Percentiles rank a stretch among this genome's conserved stretches.
phyloP scores from a whole-genome alignment of 2,797 vertebrate species.

The Phoxinus dragarum region DNA sequence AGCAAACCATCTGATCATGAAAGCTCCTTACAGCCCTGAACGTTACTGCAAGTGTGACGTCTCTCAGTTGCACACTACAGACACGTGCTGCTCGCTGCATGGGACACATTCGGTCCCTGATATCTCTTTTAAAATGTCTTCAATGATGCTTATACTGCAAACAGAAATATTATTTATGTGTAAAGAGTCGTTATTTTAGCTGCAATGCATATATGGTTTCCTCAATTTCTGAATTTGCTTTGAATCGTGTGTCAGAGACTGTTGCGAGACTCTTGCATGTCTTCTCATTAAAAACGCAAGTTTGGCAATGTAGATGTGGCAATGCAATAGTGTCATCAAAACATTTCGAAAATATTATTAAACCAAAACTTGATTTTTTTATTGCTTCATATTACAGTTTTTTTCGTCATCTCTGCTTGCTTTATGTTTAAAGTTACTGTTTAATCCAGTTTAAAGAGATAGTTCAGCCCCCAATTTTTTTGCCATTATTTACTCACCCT shows the following conservation, averaged over 20 bases:
- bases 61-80: constrained; percentile 10
- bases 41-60: constrained; percentile 36
- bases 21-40: constrained; percentile 48
- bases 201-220: neutral
- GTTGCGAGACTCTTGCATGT: neutral
- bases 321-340: neutral
- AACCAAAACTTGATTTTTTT: neutral
- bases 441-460: neutral
- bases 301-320: neutral
- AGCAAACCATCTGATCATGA: constrained; percentile 56
- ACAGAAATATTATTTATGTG: neutral
- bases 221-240: neutral
- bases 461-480: neutral
- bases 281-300: neutral
- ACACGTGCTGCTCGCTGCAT: neutral
- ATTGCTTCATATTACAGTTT: neutral
- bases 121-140: neutral
- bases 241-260: neutral
- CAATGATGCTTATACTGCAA: neutral
- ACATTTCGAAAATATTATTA: constrained; percentile 8
- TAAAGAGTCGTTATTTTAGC: neutral
- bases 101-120: neutral
- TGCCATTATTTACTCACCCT: too few species aligned
- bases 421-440: neutral
- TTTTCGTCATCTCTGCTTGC: neutral